Conservation (phyloP, 2,797 vertebrate genomes). For the Megaceryle alcyon region DNA sequence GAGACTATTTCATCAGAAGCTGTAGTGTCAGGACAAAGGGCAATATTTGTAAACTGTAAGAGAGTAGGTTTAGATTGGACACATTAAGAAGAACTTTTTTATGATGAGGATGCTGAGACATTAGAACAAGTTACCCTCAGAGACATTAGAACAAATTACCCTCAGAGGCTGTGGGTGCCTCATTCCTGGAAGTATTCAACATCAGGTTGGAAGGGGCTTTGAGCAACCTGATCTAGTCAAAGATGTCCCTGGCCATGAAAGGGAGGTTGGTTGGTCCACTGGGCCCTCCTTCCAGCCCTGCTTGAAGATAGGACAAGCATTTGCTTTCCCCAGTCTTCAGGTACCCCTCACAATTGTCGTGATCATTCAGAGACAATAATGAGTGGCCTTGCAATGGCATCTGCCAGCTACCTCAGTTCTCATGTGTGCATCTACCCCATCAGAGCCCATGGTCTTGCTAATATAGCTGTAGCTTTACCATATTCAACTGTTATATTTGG, state of each 20-base stretch:
- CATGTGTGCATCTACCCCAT: neutral
- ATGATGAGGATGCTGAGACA: neutral
- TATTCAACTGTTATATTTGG: neutral
- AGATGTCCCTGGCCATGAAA: neutral
- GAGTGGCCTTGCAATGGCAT: neutral
- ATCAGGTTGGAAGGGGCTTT: rapidly evolving
- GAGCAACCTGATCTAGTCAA: neutral
- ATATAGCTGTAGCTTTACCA: neutral
- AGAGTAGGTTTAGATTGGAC: neutral
- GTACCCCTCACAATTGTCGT: neutral
- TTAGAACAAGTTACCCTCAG: neutral
- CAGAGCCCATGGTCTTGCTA: neutral
- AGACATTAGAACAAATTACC: neutral
- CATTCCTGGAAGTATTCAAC: neutral
- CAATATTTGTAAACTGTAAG: neutral
- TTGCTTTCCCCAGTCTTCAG: neutral
- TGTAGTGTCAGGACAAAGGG: neutral
- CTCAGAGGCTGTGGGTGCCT: neutral
- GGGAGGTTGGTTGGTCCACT: neutral
- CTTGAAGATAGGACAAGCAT: neutral
- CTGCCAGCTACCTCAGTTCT: neutral
- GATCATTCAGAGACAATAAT: neutral
- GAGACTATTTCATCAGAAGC: neutral
- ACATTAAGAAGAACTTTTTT: neutral
- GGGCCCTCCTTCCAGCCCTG: neutral